Evolutionary conservation across 2,113 vertebrate species (phyloP).

Genomic region (Protobothrops mucrosquamatus): DNA sequence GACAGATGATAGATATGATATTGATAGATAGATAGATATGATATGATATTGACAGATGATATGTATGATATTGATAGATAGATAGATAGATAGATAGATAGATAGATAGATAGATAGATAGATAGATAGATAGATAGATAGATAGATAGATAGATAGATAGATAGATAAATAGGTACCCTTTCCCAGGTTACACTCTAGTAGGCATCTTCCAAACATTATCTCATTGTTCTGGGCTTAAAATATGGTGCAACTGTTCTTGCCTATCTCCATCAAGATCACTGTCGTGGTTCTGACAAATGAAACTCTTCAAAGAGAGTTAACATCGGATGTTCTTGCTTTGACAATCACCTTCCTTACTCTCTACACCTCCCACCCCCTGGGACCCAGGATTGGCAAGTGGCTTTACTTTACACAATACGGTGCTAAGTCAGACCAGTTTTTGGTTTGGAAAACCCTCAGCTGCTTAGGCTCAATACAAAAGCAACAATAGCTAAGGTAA

Average conservation of each 20-base stretch:
- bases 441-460: not conserved
- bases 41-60: no score
- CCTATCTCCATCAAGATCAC: not conserved
- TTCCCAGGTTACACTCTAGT: not conserved
- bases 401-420: not conserved
- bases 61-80: no score
- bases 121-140: no score
- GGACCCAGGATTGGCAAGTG: not conserved
- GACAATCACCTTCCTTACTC: not conserved
- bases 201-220: not conserved
- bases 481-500: not conserved
- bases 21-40: no score
- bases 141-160: no score
- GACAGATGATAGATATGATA: no score
- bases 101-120: no score
- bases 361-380: not conserved
- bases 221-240: not conserved
- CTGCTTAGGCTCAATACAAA: accelerated
- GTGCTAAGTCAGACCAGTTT: not conserved
- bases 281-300: no score
- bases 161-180: not conserved
- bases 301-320: no score
- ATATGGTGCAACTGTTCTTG: not conserved
- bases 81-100: no score
- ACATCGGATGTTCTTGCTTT: no score